Base-by-base conservation (phyloP, 2,797 vertebrate genomes). In the Percopsis omiscomaycus region DNA sequence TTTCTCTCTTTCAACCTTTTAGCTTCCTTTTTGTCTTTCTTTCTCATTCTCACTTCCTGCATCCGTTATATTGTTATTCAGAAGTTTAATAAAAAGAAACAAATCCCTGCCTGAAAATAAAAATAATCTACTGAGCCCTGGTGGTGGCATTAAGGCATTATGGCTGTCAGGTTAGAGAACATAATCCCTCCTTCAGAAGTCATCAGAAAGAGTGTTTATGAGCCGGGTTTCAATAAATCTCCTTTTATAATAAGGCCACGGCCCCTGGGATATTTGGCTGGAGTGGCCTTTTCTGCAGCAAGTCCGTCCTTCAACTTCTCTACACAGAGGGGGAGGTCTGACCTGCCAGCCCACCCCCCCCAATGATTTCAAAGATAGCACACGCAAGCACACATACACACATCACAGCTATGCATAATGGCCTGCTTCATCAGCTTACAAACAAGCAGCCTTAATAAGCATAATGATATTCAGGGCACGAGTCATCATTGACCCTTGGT, bases 401-500 rank as follows among this genome's bases (percentile, higher is more conserved):
- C 47, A n/a, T 37, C 32, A 37, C 32, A 37, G 57, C 50, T 56
- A 66, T 77, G 86, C 76, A 82, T 86, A 85, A 86, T 84, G 78
- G 68, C 62, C 82, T 79, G 65, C 68, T 80, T 88, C 83, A 85
- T 84, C 81, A 83, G 58, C 78, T 82, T 79, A 77, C 77, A 78
- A 73, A 77, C 79, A 63, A 75, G 80, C 69, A 66, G 70, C 60
- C 71, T 71, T 85, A 80, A 86, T 86, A 86, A 83, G 79, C 81
- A 82, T 86, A 87, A 89, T 84, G 84, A 79, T 82, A 87, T 89
- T 85, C 79, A 80, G 76, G 79, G 85, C 79, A 80, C 86, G 81
- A 82, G 79, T 80, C 85, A 22, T 22, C 22, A 86, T 88, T 88
- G 89, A 88, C 89, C 82, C 75, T 67, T 45, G 71, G 69, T 80